Percentiles rank a stretch among this genome's conserved stretches.
Conservation (phyloP, 2,113 vertebrate species). For the Leptobrachium leishanense region DNA sequence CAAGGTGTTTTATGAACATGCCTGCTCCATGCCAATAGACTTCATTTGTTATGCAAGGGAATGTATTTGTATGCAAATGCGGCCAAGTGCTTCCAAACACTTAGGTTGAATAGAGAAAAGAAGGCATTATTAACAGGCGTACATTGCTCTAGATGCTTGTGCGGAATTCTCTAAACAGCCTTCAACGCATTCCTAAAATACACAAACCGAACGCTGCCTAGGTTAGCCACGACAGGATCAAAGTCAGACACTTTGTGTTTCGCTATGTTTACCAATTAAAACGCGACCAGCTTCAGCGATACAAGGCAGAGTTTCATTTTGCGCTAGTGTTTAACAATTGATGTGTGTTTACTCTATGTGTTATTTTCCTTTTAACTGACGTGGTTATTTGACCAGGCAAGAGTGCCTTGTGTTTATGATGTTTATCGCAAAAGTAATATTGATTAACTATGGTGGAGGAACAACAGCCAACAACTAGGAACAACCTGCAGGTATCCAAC, state of each 20-base stretch:
- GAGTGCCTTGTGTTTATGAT: constrained; percentile 40
- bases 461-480: constrained; percentile 24
- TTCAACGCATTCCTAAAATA: constrained; percentile 26
- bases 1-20: constrained; percentile 30
- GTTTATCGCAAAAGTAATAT: constrained; percentile 42
- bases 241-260: constrained; percentile 35
- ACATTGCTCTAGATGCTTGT: constrained; percentile 14
- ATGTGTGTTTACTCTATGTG: constrained; percentile 33
- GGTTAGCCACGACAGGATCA: constrained; percentile 22
- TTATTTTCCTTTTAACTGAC: constrained; percentile 20
- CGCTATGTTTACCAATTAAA: constrained; percentile 31
- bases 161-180: constrained; percentile 33
- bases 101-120: constrained; percentile 25
- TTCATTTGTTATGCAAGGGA: constrained; percentile 14
- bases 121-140: constrained; percentile 21
- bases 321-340: constrained; percentile 33
- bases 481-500: constrained; percentile 12
- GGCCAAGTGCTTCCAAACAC: constrained; percentile 31
- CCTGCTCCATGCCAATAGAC: constrained; percentile 31
- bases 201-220: constrained; percentile 23
- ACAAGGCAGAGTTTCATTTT: constrained; percentile 29
- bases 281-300: constrained; percentile 23
- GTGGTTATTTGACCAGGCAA: constrained; percentile 30
- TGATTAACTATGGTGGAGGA: constrained; percentile 26
- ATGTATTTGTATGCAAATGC: constrained; percentile 45